A percentile compares a stretch with the other conserved stretches of the same genome.
phyloP scores from a whole-genome alignment of 1,140 invertebrate species.

The Leptestheria dahalacensis region DNA sequence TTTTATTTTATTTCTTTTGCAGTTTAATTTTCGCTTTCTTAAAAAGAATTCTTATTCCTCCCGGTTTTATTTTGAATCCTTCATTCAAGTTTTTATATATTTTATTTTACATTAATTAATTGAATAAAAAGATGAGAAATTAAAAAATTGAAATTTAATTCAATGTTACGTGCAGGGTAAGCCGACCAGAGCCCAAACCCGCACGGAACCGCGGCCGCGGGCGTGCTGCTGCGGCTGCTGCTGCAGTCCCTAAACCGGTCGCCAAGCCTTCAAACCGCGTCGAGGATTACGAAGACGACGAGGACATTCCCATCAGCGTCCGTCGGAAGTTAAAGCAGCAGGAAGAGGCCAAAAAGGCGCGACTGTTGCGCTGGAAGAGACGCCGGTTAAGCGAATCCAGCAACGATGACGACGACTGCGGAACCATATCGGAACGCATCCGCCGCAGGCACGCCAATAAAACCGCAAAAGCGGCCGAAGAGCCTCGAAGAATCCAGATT shows the following conservation, averaged over 20 bases:
- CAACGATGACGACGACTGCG: not conserved
- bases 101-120: no score
- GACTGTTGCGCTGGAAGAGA: not conserved
- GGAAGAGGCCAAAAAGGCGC: not conserved
- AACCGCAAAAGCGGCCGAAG: no score
- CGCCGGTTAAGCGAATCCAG: not conserved
- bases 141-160: no score
- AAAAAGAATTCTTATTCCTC: no score
- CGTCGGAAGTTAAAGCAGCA: not conserved
- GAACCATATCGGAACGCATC: not conserved
- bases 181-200: not conserved
- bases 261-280: not conserved
- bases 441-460: no score
- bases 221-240: no score
- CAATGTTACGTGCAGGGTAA: not conserved
- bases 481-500: not conserved
- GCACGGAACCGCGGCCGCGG: no score
- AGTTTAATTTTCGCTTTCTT: no score
- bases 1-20: no score
- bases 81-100: no score
- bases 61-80: no score
- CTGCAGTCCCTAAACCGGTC: not conserved
- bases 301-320: not conserved
- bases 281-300: not conserved
- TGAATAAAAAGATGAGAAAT: no score